Base-by-base conservation (phyloP, 1,140 invertebrate genomes). In the Caerostris darwini region DNA sequence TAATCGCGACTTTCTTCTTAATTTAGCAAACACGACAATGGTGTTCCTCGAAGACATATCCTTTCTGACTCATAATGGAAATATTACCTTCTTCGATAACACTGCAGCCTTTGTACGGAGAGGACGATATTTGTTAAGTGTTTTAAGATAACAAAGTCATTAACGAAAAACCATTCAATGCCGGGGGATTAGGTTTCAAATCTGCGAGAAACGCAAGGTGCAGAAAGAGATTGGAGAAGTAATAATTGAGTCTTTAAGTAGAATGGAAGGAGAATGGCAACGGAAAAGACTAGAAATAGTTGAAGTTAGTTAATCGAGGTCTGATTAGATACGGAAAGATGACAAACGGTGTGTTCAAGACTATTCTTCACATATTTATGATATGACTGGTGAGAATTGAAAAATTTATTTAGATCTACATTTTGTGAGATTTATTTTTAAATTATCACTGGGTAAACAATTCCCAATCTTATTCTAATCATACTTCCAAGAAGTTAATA, bases 191-290 rank as follows among this genome's bases (percentile, higher is more conserved):
- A 67, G 14, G 61, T 67, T 67, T 14, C 12, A 67, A 17, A 67
- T 67, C 61, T 67, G 14, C 7, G 14, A n/a, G n/a, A 5, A 17
- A 67, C 61, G 14, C 14, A 8, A 17, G 34, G 34, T 67, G 61
- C 12, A 7, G 61, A 17, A 5, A 14, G 61, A 67, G 14, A 17
- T 14, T 14, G n/a, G 14, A 6, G 17, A 12, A n/a, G 61, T 67
- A 67, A 67, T 67, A 67, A 67, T 67, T 67, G 61, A 67, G 61
- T 67, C 61, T 67, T 67, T 67, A 67, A 67, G 61, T 14, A 17
- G 14, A 67, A 64, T 64, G n/a, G 61, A 64, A 17, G n/a, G 14
- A 17, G 61, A 64, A 67, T 67, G 17, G n/a, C 61, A 67, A 67
- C n/a, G 61, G 2, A 34, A 34, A 34, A 34, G 34, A 34, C 34